phyloP scores from a whole-genome alignment of 2,797 vertebrate genomes.

The Oreonectes daqikongensis region DNA sequence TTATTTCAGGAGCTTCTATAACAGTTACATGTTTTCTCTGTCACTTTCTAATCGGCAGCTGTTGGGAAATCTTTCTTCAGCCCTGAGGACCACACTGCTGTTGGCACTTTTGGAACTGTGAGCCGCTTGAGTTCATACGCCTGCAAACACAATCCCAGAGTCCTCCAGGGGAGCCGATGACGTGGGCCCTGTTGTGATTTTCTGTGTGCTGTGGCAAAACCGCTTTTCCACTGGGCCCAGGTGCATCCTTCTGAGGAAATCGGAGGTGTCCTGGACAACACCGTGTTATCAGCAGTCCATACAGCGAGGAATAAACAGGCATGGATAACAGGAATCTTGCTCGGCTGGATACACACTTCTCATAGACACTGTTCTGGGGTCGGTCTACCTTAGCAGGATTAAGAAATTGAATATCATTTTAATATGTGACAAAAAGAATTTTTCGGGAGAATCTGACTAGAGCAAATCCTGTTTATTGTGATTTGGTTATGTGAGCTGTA shows the following conservation, averaged over 20 bases:
- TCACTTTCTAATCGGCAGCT: conserved; percentile 34
- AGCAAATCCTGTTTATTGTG: too few species aligned
- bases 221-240: conserved; percentile 44
- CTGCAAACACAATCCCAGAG: conserved; percentile 28
- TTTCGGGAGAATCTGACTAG: not conserved
- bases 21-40: conserved; percentile 34
- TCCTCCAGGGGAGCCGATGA: conserved; percentile 10
- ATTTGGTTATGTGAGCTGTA: not conserved
- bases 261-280: conserved; percentile 32
- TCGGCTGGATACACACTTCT: not conserved
- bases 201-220: conserved; percentile 22
- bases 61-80: conserved; percentile 10
- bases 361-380: conserved; percentile 1
- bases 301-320: conserved; percentile 18
- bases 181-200: conserved; percentile 19
- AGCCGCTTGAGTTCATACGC: conserved; percentile 1
- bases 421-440: not conserved
- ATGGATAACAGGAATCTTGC: conserved; percentile 29
- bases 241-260: conserved; percentile 55
- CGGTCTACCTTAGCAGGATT: not conserved
- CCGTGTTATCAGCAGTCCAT: conserved; percentile 30
- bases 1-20: not conserved
- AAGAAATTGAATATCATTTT: not conserved
- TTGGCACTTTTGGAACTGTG: conserved; percentile 34
- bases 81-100: conserved; percentile 10